Evolutionary conservation across 2,797 vertebrate species (phyloP), one percentile per base, ranked within the genome.

Genomic region (Tamandua tetradactyla): DNA sequence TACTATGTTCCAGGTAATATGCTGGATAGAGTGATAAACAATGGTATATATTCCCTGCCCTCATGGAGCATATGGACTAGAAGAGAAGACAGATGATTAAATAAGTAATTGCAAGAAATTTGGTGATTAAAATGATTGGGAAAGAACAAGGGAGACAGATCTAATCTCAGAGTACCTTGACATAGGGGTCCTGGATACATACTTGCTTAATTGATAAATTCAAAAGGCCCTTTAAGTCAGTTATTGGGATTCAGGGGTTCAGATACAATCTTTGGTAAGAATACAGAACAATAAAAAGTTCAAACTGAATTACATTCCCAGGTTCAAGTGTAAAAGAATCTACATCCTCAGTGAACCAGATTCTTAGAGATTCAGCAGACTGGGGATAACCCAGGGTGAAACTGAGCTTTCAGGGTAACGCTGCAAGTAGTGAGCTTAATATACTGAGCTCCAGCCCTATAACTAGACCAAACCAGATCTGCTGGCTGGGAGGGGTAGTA

Each of bases 141-240:
- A 78, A 97, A 86, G 35, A 44, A 75, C 30, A 83, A 68, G 22
- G 44, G 8, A 75, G 66, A 40, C 20, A 61, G 23, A 72, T 59
- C 68, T 85, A 23, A 18, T 82, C 6, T 62, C 25, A 57, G 30
- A 52, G 17, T 90, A 80, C 40, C 40, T 75, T 90, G 81, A 83
- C 71, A 79, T 3, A 66, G 57, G 27, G 18, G 32, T 84, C 17
- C 52, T 49, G 72, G 23, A 52, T 93, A 61, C 8, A 23, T n/a
- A 68, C 64, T 89, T 94, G 78, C 32, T 80, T 87, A 91, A 74
- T 18, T 89, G 64, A 20, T 85, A 93, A 88, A 86, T 74, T 37
- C 35, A 42, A 91, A 74, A 87, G 32, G 66, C 55, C 22, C 47
- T 87, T 0, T 25, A 42, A 42, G 30, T 91, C 23, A 62, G 37